These are phyloP conservation scores for Indri indri DNA, from an alignment of 2,113 vertebrate species.

Conservation along the genomic window DNA sequence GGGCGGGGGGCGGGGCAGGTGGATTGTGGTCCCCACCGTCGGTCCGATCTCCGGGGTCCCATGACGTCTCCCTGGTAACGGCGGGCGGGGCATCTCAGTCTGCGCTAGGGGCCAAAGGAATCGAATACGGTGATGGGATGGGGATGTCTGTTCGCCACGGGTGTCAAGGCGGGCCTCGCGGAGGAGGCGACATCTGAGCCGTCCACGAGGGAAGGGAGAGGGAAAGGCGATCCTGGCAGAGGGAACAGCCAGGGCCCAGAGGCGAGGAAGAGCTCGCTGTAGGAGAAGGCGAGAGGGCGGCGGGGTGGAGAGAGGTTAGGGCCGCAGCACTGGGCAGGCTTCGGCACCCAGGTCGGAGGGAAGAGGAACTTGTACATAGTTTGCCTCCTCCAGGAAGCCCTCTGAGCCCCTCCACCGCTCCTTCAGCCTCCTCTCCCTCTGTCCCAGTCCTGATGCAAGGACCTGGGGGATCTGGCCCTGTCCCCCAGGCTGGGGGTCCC, in stretches of 20 bases:
- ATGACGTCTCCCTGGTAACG: neutral
- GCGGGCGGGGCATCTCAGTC: neutral
- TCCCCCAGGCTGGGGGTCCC: neutral
- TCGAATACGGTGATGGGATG: no score
- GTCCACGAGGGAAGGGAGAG: neutral
- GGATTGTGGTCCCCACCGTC: neutral
- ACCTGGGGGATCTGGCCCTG: neutral
- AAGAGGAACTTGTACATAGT: neutral
- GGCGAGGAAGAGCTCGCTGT: neutral
- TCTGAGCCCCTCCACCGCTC: neutral
- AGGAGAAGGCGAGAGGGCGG: no score
- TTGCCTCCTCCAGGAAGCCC: neutral
- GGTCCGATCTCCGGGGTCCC: neutral
- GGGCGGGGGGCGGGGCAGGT: slow-evolving; percentile 5
- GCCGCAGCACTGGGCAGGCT: neutral
- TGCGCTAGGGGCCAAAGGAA: neutral
- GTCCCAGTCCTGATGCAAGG: neutral
- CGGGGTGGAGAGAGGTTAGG: no score
- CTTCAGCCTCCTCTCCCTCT: neutral
- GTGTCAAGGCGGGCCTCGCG: neutral
- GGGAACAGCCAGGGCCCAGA: neutral
- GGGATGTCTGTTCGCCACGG: neutral
- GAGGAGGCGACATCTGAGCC: neutral
- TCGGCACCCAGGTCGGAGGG: neutral
- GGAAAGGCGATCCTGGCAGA: neutral